Percentiles rank a stretch among this genome's conserved stretches.
These are phyloP conservation scores for Oenanthe oenanthe DNA, from an alignment of 2,113 vertebrate genomes.

Conservation along the genomic window DNA sequence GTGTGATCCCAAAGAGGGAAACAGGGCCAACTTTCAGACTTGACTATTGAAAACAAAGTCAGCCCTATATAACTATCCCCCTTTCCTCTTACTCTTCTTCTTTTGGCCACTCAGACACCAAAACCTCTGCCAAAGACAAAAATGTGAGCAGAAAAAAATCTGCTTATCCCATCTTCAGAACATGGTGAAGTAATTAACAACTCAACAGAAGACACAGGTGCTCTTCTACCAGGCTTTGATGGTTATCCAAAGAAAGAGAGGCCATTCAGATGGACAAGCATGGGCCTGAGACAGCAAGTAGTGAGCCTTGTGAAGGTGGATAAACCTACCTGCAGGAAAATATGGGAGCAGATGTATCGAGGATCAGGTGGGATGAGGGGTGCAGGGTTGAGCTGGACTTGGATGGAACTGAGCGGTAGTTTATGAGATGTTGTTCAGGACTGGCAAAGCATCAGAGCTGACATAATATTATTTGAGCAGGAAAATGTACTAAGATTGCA, in stretches of 20 bases:
- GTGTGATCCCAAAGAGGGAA: background rate
- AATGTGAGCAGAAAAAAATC: background rate
- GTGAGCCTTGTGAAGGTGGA: background rate
- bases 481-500: background rate
- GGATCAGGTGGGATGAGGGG: background rate
- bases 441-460: background rate
- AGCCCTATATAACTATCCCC: background rate
- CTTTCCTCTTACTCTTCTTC: background rate
- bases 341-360: fast-evolving
- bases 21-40: background rate
- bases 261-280: background rate
- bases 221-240: background rate
- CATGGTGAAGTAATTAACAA: background rate
- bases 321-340: background rate
- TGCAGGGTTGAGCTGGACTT: background rate
- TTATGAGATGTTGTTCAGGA: background rate
- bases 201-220: background rate
- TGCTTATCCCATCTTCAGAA: background rate
- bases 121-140: background rate
- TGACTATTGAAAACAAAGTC: background rate
- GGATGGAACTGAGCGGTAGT: background rate
- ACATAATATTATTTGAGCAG: background rate
- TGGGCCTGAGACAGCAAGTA: background rate
- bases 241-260: background rate
- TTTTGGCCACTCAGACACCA: background rate